A percentile compares a stretch with the other conserved stretches of the same genome.
phyloP scores from a whole-genome alignment of 2,797 vertebrate species.

The Limnodromus scolopaceus region DNA sequence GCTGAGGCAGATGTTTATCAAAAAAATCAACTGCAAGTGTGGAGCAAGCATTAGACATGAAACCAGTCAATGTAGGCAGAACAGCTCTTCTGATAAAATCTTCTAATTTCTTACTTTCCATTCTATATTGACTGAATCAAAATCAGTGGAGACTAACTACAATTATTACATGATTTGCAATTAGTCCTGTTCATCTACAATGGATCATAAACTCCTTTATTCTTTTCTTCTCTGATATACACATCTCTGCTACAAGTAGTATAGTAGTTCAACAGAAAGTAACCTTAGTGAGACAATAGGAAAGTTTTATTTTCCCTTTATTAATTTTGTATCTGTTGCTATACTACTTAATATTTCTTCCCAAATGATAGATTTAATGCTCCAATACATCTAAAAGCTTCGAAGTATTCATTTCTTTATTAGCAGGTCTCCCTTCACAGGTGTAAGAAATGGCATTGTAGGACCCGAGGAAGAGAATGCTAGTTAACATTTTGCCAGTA shows the following conservation, averaged over 20 bases:
- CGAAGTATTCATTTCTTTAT: not conserved
- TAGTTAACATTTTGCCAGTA: constrained; percentile 16
- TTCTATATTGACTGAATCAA: not conserved
- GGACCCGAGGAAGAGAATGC: not conserved
- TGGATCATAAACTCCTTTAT: not conserved
- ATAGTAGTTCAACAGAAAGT: not conserved
- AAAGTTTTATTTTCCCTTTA: not conserved
- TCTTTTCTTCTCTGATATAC: not conserved
- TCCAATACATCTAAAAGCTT: not conserved
- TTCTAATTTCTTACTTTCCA: not conserved
- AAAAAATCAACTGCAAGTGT: not conserved
- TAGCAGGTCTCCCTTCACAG: not conserved
- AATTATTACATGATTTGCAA: not conserved
- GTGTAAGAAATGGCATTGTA: not conserved
- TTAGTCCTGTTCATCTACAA: not conserved
- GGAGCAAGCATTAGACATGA: not conserved
- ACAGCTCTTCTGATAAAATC: not conserved
- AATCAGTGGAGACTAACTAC: not conserved
- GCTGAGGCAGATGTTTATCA: not conserved
- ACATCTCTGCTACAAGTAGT: not conserved
- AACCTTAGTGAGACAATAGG: not conserved
- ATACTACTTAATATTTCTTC: not conserved
- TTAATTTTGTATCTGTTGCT: not conserved
- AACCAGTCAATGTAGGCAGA: not conserved
- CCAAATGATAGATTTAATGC: not conserved